phyloP scores from a whole-genome alignment of 1,140 invertebrate species.

The Drosophila murphyi region DNA sequence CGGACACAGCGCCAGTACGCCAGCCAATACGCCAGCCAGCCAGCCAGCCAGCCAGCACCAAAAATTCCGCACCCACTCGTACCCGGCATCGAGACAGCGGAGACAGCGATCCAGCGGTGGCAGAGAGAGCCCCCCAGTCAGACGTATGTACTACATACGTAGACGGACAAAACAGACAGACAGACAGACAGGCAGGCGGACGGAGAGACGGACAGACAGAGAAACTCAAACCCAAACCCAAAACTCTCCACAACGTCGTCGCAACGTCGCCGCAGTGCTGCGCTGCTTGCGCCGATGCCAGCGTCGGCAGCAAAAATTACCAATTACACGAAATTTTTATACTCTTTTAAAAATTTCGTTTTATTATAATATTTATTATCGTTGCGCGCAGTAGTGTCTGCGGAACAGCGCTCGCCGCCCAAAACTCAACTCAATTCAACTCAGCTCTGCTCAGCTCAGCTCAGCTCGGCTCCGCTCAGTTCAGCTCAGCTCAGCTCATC shows the following conservation, averaged over 20 bases:
- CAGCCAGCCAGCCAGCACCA: neutral
- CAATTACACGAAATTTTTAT: constrained; percentile 85
- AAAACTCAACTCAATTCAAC: constrained; percentile 43
- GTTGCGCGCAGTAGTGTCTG: constrained; percentile 84
- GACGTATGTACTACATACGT: neutral
- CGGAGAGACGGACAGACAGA: constrained; percentile 27
- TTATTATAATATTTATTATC: constrained; percentile 85
- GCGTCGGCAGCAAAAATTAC: constrained; percentile 82
- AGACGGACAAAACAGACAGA: constrained; percentile 8
- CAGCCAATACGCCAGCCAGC: constrained; percentile 36
- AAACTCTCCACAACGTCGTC: constrained; percentile 61
- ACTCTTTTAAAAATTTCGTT: constrained; percentile 85
- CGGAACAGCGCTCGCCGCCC: constrained; percentile 71
- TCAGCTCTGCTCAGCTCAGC: constrained; percentile 53
- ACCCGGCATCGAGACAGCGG: constrained; percentile 33
- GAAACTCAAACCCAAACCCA: constrained; percentile 62
- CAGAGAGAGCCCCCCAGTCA: constrained; percentile 29
- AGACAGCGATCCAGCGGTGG: constrained; percentile 15
- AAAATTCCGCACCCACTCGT: constrained; percentile 22
- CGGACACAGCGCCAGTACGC: constrained; percentile 58
- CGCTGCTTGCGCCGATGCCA: constrained; percentile 53
- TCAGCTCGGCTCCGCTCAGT: constrained; percentile 23
- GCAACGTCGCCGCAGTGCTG: constrained; percentile 49
- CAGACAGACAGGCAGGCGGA: neutral
- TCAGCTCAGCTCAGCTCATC: constrained; percentile 11